Conservation (phyloP, 2,797 vertebrate genomes). For the Petrocephalus schoutedeni region DNA sequence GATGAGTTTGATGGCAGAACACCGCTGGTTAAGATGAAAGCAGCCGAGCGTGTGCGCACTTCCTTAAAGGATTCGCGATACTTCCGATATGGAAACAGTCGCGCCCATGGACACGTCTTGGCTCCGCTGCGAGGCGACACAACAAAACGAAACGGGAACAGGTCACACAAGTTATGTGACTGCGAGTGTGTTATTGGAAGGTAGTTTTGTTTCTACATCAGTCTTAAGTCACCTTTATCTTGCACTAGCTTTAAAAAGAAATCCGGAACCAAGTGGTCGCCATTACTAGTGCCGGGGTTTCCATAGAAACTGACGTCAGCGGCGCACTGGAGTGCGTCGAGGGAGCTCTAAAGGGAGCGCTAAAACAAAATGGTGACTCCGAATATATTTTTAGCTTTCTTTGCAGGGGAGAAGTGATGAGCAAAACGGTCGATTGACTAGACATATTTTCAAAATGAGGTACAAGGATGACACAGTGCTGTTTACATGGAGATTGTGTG, state of each 20-base stretch:
- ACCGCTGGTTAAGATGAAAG: neutral
- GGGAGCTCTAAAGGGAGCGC: too few species aligned
- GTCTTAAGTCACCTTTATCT: neutral
- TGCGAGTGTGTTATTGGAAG: neutral
- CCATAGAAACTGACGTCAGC: neutral
- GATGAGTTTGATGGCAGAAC: neutral
- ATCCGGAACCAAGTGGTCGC: neutral
- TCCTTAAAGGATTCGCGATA: neutral
- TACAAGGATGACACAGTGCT: too few species aligned
- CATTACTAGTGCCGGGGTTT: neutral
- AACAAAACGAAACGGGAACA: neutral
- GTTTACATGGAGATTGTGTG: too few species aligned
- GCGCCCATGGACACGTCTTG: neutral
- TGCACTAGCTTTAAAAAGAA: neutral
- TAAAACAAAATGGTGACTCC: neutral
- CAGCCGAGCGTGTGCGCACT: neutral
- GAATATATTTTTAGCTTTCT: neutral
- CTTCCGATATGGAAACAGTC: neutral
- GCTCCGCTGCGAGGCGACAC: neutral
- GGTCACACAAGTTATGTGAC: neutral
- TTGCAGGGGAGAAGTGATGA: neutral
- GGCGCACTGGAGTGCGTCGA: neutral
- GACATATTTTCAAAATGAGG: too few species aligned
- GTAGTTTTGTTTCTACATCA: neutral
- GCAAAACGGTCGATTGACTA: neutral